Evolutionary conservation across 2,113 vertebrate species (phyloP).

Genomic region (Brachyistius frenatus): DNA sequence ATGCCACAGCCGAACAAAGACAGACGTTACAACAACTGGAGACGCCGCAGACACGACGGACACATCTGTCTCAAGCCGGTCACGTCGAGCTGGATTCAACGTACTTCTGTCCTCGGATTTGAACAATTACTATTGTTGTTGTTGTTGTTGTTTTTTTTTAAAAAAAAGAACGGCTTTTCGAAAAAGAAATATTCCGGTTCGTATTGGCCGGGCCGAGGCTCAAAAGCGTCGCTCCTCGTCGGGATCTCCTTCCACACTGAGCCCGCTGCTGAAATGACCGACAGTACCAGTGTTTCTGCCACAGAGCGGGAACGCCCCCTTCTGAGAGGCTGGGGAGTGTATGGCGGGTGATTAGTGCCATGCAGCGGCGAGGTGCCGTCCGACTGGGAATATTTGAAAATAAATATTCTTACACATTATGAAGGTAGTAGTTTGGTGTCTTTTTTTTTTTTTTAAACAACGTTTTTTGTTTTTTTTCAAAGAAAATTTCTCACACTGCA

Average conservation of each 20-base stretch:
- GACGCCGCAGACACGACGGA: not conserved
- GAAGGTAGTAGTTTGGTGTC: no score
- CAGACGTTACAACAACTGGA: not conserved
- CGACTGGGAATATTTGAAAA: no score
- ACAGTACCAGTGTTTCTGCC: not conserved
- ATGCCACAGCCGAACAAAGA: slow-evolving; percentile 69
- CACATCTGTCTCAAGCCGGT: slow-evolving; percentile 21
- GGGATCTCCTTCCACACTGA: not conserved
- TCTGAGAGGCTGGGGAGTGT: not conserved
- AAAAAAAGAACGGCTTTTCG: not conserved
- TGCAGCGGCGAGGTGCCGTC: not conserved
- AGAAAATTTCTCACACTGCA: no score
- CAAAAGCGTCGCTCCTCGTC: not conserved
- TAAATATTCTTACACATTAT: no score
- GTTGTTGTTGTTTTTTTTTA: no score
- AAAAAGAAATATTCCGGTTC: not conserved
- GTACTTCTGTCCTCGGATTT: no score
- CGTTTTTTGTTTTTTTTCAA: no score
- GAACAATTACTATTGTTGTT: no score
- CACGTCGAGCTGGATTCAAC: no score
- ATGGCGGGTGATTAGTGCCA: slow-evolving; percentile 33
- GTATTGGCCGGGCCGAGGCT: not conserved
- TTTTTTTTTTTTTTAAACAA: no score
- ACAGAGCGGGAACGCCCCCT: slow-evolving; percentile 60
- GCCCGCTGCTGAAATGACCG: not conserved